These are phyloP conservation scores for Sesia bembeciformis DNA, from an alignment of 2,888 invertebrate genomes.

Conservation along the genomic window DNA sequence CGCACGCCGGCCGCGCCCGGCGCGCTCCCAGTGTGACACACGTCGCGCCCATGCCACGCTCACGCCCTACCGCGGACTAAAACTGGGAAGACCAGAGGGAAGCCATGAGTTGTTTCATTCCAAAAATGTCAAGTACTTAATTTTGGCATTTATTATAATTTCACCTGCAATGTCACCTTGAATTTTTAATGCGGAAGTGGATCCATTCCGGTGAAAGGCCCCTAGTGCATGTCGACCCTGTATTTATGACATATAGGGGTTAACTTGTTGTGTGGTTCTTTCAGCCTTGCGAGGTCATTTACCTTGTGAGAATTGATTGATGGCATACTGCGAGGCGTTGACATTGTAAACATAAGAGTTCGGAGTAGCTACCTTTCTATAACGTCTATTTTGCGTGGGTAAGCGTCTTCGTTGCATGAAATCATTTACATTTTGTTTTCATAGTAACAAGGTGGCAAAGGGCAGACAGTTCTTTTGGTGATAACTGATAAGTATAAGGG, in stretches of 20 bases:
- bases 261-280: not conserved
- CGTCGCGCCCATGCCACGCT: too few species aligned
- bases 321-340: not conserved
- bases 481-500: too few species aligned
- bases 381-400: too few species aligned
- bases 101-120: not conserved
- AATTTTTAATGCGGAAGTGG: conserved; percentile 10
- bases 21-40: too few species aligned
- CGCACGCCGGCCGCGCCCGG: too few species aligned
- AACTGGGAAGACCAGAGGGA: not conserved
- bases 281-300: conserved; percentile 14
- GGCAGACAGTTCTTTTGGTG: too few species aligned
- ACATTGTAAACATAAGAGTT: conserved; percentile 1
- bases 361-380: too few species aligned
- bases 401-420: too few species aligned
- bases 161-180: not conserved
- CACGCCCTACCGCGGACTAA: too few species aligned
- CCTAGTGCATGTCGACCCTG: conserved; percentile 3
- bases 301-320: conserved; percentile 9
- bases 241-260: not conserved
- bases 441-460: too few species aligned
- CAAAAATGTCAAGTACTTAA: not conserved
- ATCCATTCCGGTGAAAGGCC: conserved; percentile 12
- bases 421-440: too few species aligned
- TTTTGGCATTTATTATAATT: not conserved